A percentile compares a stretch with the other conserved stretches of the same genome.
phyloP scores from a whole-genome alignment of 2,113 vertebrate genomes.

The Anhinga rufa region DNA sequence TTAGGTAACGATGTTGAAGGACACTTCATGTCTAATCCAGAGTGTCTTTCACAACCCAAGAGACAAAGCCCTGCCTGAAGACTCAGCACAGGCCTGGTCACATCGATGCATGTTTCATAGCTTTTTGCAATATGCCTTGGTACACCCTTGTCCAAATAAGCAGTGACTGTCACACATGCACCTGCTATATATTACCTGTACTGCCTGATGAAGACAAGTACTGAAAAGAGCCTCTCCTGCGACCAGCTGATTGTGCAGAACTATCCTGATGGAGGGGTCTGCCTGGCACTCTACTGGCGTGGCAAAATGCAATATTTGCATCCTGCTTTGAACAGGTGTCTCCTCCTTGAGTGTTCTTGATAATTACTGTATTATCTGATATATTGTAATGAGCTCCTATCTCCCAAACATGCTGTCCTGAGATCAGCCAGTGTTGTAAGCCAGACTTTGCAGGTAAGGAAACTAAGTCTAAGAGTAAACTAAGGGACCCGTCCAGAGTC shows the following conservation, averaged over 20 bases:
- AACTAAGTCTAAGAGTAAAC: background rate
- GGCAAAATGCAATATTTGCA: background rate
- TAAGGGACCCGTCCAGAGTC: background rate
- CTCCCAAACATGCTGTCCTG: background rate
- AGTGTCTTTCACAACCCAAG: background rate
- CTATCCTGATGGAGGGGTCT: background rate
- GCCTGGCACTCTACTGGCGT: background rate
- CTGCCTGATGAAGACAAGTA: background rate
- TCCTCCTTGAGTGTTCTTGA: background rate
- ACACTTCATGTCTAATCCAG: background rate
- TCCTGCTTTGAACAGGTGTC: background rate
- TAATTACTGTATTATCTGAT: background rate
- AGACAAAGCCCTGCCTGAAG: background rate
- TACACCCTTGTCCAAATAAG: background rate
- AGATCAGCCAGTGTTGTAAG: background rate
- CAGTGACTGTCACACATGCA: fast-evolving
- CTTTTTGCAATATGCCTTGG: background rate
- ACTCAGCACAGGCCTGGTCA: background rate
- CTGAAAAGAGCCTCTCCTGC: background rate
- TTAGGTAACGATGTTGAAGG: background rate
- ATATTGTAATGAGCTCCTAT: background rate
- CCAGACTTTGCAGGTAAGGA: background rate
- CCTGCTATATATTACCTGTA: background rate
- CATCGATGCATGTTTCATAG: background rate
- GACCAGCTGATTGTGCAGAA: background rate